Conservation (phyloP, 2,797 vertebrate species). For the Manis crassicaudata region DNA sequence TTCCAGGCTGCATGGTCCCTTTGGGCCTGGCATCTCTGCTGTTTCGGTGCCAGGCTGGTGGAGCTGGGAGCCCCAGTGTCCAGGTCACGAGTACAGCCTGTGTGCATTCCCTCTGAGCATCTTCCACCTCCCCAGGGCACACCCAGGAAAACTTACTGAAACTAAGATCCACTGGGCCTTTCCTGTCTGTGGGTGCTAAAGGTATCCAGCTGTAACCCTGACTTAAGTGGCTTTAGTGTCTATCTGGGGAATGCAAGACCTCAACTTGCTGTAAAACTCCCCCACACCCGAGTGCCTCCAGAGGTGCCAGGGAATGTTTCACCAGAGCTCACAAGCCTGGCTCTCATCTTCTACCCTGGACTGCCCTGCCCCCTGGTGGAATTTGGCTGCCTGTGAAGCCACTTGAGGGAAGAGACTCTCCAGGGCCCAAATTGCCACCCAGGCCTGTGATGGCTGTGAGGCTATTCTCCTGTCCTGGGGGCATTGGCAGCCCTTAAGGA, state of each 20-base stretch:
- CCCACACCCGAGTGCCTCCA: fast-evolving
- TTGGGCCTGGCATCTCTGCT: not conserved
- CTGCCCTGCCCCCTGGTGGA: constrained; percentile 25
- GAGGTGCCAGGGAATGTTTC: not conserved
- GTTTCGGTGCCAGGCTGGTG: not conserved
- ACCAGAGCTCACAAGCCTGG: not conserved
- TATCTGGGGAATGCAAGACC: not conserved
- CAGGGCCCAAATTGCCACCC: not conserved
- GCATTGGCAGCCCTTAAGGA: not conserved
- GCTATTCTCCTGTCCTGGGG: not conserved
- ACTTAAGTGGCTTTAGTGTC: not conserved
- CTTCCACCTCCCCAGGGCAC: not conserved
- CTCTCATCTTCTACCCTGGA: not conserved
- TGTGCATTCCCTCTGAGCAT: not conserved
- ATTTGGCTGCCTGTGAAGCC: not conserved
- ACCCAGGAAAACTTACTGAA: not conserved
- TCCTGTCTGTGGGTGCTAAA: not conserved
- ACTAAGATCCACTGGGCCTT: not conserved
- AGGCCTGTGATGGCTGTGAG: not conserved
- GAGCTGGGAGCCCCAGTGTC: not conserved
- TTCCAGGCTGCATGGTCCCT: not conserved
- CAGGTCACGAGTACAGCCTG: not conserved
- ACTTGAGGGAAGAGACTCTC: not conserved
- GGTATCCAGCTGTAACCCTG: not conserved
- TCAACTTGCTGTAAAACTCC: not conserved